Evolutionary conservation across 2,888 invertebrate genomes (phyloP), one percentile per base, ranked within the genome.

Genomic region (Heteromyza rotundicornis): DNA sequence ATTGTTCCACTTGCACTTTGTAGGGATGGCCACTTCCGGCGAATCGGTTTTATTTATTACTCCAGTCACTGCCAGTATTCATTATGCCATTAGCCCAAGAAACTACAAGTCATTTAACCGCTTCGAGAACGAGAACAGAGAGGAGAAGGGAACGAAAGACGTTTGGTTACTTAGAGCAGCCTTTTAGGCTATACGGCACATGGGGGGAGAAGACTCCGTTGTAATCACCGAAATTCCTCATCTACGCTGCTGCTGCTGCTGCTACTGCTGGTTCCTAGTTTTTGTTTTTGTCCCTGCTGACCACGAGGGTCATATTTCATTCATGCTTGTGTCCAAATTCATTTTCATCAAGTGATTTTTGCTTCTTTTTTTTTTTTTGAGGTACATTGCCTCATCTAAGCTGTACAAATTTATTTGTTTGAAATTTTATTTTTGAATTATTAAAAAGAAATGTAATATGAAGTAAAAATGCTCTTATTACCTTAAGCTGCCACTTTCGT

Each of bases 11-110:
- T 22, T 52, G 19, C 24, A 24, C 24, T 10, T 24, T 16, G 24
- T 2, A 47, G n/a, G 40, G 2, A 40, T n/a, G n/a, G n/a, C 35
- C 49, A 55, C 40, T 58, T 58, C 55, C 51, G 53, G 56, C 32
- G 53, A 62, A 54, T 57, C 55, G 60, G 55, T 53, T 57, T 64
- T 62, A 64, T 64, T 64, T 60, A 64, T 62, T 62, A n/a, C 51
- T 32, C 55, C 22, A 60, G 23, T 54, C 60, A 56, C 57, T 60
- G 49, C 60, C 59, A 35, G 61, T 59, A 64, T 66, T 66, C 65
- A 66, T 68, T 65, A 66, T 54, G 63, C 49, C 58, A 68, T 67
- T 68, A 67, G 59, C 19, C n/a, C 64, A 64, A 64, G 64, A 59
- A 40, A 54, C 16, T 60, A 40, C 55, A 51, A 60, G 44, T 59